A percentile compares a stretch with the other conserved stretches of the same genome.
Evolutionary conservation across 2,888 invertebrate genomes (phyloP).

Genomic region (Griposia aprilina): DNA sequence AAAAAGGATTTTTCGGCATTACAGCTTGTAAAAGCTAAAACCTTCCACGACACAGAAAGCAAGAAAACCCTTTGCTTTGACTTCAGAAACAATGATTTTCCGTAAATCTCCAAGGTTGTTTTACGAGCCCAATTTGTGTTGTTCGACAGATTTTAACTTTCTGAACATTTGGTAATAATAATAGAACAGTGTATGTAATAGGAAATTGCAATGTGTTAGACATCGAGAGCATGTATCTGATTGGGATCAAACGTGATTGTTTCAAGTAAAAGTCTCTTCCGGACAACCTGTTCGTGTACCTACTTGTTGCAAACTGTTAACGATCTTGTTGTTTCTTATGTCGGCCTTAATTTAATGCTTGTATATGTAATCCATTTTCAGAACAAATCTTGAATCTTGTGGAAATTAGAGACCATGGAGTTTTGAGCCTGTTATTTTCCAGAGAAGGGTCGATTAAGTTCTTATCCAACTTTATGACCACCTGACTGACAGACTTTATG

Average conservation of each 20-base stretch:
- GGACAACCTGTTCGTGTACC: slow-evolving; percentile 21
- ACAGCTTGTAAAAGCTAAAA: background rate
- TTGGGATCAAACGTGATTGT: slow-evolving; percentile 42
- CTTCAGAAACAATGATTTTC: slow-evolving; percentile 7
- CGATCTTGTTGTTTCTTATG: slow-evolving; percentile 28
- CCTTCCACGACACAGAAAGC: background rate
- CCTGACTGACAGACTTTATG: background rate
- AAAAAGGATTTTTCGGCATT: background rate
- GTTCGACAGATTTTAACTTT: background rate
- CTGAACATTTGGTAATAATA: no score
- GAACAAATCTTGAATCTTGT: background rate
- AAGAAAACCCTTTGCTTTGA: slow-evolving; percentile 4
- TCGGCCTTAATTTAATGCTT: slow-evolving; percentile 21
- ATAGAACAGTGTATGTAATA: slow-evolving; percentile 6
- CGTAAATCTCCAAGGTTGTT: slow-evolving; percentile 3
- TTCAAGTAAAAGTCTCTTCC: slow-evolving; percentile 42
- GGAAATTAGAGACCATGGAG: background rate
- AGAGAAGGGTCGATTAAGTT: background rate
- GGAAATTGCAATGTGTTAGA: slow-evolving; percentile 21
- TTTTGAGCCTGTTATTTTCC: background rate
- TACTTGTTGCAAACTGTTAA: slow-evolving; percentile 31
- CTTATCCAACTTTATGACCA: background rate
- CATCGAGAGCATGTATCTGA: slow-evolving; percentile 36
- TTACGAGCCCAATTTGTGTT: background rate
- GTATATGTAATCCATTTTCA: slow-evolving; percentile 4